Conservation (phyloP, 2,797 vertebrate species). For the Chrosomus eos region DNA sequence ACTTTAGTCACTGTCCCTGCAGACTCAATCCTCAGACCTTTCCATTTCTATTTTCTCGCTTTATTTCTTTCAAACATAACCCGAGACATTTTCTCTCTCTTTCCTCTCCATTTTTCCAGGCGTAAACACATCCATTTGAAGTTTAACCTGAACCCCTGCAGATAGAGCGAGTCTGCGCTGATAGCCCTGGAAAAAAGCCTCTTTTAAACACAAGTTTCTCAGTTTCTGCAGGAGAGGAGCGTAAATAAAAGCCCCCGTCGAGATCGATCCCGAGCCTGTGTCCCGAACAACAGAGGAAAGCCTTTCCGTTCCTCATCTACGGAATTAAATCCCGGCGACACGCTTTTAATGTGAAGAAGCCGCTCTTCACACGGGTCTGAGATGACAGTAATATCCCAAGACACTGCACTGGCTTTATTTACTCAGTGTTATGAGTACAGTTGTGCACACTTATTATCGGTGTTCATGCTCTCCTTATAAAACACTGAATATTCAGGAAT, state of each 20-base stretch:
- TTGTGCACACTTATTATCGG: not conserved
- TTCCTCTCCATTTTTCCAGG: constrained; percentile 45
- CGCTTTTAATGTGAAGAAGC: constrained; percentile 14
- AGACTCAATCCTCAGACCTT: constrained; percentile 55
- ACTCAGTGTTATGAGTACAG: no score
- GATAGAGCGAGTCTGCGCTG: constrained; percentile 40
- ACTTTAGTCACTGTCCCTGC: constrained; percentile 55
- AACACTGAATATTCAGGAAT: no score
- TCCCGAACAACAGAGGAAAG: constrained; percentile 36
- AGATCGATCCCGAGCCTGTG: constrained; percentile 6
- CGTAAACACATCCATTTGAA: constrained; percentile 57
- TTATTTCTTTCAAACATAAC: constrained; percentile 46
- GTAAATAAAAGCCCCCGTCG: constrained; percentile 55
- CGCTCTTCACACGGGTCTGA: not conserved
- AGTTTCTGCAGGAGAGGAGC: constrained; percentile 46
- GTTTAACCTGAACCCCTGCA: constrained; percentile 56
- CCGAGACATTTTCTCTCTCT: constrained; percentile 37
- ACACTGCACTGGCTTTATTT: constrained; percentile 2
- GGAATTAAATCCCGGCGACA: constrained; percentile 60
- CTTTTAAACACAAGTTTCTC: constrained; percentile 53
- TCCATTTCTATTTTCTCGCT: constrained; percentile 44
- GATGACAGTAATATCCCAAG: not conserved
- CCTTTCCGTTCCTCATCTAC: constrained; percentile 57
- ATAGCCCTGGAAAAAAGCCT: constrained; percentile 39
- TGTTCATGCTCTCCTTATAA: no score